Conservation (phyloP, 2,113 vertebrate genomes). For the Gopherus evgoodei region DNA sequence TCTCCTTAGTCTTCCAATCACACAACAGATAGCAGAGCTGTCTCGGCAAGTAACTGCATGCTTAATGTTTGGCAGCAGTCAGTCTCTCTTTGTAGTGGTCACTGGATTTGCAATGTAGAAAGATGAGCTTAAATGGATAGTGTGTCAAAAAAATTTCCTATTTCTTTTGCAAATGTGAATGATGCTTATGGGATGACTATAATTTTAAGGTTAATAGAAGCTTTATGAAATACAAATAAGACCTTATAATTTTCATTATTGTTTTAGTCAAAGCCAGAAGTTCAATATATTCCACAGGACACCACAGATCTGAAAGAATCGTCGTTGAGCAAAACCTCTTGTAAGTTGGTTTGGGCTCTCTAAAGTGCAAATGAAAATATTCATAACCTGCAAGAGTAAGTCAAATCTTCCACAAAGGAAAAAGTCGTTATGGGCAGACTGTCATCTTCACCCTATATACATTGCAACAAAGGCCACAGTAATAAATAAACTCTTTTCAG, state of each 20-base stretch:
- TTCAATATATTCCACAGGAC: constrained; percentile 88
- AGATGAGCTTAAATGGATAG: neutral
- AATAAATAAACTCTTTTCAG: neutral
- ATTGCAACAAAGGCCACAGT: neutral
- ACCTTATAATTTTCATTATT: constrained; percentile 57
- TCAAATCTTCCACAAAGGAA: neutral
- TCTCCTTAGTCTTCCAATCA: neutral
- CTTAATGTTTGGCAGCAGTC: neutral
- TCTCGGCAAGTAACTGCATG: neutral
- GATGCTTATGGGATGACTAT: neutral
- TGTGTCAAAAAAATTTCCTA: neutral
- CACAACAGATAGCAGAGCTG: neutral
- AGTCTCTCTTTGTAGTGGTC: neutral
- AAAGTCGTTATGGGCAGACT: rapidly evolving
- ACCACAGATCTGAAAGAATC: constrained; percentile 79
- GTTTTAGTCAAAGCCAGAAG: constrained; percentile 90
- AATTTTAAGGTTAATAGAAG: neutral
- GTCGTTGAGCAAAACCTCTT: constrained; percentile 77
- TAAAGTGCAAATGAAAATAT: constrained; percentile 19
- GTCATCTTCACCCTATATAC: neutral
- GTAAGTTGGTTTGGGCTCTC: constrained; percentile 79
- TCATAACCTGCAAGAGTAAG: neutral
- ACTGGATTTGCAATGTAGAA: neutral
- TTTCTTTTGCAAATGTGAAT: constrained; percentile 12
- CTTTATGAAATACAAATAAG: neutral